These are phyloP conservation scores for Sesia bembeciformis DNA, from an alignment of 2,888 invertebrate species.

Conservation along the genomic window DNA sequence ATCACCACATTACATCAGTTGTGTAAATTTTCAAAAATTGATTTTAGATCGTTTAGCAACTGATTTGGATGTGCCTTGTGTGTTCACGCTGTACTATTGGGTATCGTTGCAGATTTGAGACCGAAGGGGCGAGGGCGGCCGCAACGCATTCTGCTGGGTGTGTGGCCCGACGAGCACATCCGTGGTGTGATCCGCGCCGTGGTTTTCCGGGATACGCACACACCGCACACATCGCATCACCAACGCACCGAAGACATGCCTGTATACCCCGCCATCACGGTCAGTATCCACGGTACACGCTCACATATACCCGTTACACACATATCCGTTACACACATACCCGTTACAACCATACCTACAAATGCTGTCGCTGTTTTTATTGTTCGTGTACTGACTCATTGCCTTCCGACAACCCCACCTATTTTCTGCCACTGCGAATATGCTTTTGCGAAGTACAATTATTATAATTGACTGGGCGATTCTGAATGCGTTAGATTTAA, in stretches of 20 bases:
- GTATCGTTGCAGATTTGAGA: conserved; percentile 81
- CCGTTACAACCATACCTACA: no score
- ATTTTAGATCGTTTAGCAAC: neutral
- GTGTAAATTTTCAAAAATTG: no score
- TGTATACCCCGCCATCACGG: conserved; percentile 61
- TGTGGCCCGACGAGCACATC: conserved; percentile 96
- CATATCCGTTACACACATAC: no score
- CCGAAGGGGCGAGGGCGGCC: conserved; percentile 94
- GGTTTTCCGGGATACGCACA: conserved; percentile 89
- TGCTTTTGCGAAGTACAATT: conserved; percentile 29
- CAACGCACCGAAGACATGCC: conserved; percentile 81
- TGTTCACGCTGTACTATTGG: conserved; percentile 69
- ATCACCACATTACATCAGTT: no score
- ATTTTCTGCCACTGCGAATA: conserved; percentile 34
- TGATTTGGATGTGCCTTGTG: conserved; percentile 21
- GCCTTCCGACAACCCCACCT: neutral
- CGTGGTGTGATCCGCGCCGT: conserved; percentile 93
- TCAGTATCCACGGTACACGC: conserved; percentile 38
- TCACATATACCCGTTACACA: no score
- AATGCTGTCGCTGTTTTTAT: no score
- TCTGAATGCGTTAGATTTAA: conserved; percentile 6
- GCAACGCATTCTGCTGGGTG: conserved; percentile 90
- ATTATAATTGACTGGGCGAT: neutral
- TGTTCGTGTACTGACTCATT: no score
- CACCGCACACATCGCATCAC: conserved; percentile 82